Conservation (phyloP, 2,888 invertebrate genomes). For the Seira sanloemensis region DNA sequence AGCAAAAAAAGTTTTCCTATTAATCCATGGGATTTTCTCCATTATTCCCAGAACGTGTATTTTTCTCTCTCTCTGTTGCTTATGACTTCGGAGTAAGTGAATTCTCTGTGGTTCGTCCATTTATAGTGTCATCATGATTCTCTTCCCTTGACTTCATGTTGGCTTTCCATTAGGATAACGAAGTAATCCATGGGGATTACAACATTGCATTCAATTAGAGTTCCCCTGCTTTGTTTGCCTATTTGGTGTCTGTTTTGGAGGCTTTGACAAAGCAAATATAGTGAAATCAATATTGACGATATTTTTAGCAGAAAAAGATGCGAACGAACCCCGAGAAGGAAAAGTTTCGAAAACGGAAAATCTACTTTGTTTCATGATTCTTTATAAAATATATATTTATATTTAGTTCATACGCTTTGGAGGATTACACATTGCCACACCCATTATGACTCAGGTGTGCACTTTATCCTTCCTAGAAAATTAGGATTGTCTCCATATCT, state of each 20-base stretch:
- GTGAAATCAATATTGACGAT: slow-evolving; percentile 40
- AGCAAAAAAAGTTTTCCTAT: no score
- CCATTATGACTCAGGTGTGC: no score
- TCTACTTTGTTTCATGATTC: background rate
- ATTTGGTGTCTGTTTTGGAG: no score
- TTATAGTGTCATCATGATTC: slow-evolving; percentile 17
- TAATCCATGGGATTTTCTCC: background rate
- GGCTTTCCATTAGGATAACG: slow-evolving; percentile 51
- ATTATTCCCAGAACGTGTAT: background rate
- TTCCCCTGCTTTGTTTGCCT: slow-evolving; percentile 24
- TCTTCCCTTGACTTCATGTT: slow-evolving; percentile 36
- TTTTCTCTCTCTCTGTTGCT: background rate
- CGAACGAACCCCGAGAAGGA: background rate
- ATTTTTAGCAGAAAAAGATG: no score
- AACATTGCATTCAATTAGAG: slow-evolving; percentile 49
- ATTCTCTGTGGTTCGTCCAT: background rate
- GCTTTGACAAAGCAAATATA: slow-evolving; percentile 17
- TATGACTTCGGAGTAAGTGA: background rate
- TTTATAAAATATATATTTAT: no score
- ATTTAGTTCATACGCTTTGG: no score
- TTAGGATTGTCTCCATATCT: no score
- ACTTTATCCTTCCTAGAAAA: no score
- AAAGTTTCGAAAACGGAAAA: background rate
- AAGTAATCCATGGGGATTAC: slow-evolving; percentile 56
- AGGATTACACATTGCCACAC: no score